These are phyloP conservation scores for Stegophylla sp. DNA, from an alignment of 2,888 invertebrate genomes.

Conservation along the genomic window DNA sequence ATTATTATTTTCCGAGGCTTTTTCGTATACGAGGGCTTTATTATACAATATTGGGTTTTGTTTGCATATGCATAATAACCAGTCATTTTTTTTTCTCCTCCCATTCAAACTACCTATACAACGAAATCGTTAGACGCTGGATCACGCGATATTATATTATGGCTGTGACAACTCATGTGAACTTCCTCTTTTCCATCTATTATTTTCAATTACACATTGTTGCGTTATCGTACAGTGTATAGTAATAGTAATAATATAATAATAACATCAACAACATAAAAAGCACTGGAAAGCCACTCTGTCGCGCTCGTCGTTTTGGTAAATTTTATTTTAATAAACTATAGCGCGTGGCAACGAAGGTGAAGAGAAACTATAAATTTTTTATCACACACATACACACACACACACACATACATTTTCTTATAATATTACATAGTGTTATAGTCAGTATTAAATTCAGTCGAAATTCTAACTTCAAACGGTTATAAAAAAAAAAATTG, in stretches of 20 bases:
- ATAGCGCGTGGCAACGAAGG: neutral
- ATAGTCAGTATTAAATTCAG: too few species aligned
- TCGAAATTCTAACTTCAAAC: too few species aligned
- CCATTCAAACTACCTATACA: neutral
- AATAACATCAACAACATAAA: neutral
- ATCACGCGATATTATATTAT: conserved; percentile 45
- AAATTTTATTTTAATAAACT: neutral
- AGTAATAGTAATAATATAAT: neutral
- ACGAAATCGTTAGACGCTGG: conserved; percentile 9
- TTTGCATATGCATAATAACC: neutral
- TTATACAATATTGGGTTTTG: neutral
- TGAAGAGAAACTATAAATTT: too few species aligned
- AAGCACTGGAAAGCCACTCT: neutral
- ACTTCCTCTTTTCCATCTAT: conserved; percentile 47
- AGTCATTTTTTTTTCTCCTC: neutral
- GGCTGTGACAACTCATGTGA: conserved; percentile 37
- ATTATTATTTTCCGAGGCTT: too few species aligned
- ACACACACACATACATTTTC: too few species aligned
- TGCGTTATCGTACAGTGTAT: conserved; percentile 44
- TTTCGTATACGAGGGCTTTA: too few species aligned
- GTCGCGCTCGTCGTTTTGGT: too few species aligned
- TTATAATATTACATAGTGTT: too few species aligned
- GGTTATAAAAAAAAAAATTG: too few species aligned
- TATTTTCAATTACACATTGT: conserved; percentile 44
- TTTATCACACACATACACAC: too few species aligned